These are phyloP conservation scores for Drosophila longiperda DNA, from an alignment of 2,888 invertebrate species.

Conservation along the genomic window DNA sequence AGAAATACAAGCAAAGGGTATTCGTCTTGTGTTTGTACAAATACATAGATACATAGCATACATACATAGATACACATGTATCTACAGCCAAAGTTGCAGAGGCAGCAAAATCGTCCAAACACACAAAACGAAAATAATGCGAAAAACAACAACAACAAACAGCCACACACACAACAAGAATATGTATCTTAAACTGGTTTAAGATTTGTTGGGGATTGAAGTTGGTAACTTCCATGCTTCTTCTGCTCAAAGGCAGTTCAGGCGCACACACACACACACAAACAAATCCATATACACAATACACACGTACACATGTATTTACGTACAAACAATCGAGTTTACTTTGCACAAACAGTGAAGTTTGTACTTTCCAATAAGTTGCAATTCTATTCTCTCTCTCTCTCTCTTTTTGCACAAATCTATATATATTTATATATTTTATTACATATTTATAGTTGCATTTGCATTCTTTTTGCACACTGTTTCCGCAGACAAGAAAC, in stretches of 20 bases:
- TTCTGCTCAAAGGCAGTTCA: conserved; percentile 41
- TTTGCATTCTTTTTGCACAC: conserved; percentile 26
- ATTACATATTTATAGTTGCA: conserved; percentile 41
- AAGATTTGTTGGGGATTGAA: conserved; percentile 75
- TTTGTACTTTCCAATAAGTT: conserved; percentile 72
- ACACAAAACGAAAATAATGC: conserved; percentile 73
- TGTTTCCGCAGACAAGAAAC: conserved; percentile 18
- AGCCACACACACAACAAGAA: conserved; percentile 55
- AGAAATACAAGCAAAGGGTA: conserved; percentile 52
- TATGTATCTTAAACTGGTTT: conserved; percentile 78
- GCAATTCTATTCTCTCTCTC: conserved; percentile 44
- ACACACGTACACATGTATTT: conserved; percentile 12
- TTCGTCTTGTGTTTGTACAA: conserved; percentile 17
- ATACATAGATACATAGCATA: conserved; percentile 28
- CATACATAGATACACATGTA: conserved; percentile 18
- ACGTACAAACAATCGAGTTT: conserved; percentile 45
- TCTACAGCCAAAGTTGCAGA: conserved; percentile 51
- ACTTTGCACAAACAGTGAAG: conserved; percentile 36
- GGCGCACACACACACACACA: conserved; percentile 9
- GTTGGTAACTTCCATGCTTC: conserved; percentile 64
- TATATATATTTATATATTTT: conserved; percentile 5
- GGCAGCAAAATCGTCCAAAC: conserved; percentile 62
- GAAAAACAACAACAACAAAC: conserved; percentile 54
- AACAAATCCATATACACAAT: conserved; percentile 3
- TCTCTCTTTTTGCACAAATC: not conserved